These are phyloP conservation scores for Galagoides demidoff DNA, from an alignment of 2,797 vertebrate genomes.

Conservation along the genomic window DNA sequence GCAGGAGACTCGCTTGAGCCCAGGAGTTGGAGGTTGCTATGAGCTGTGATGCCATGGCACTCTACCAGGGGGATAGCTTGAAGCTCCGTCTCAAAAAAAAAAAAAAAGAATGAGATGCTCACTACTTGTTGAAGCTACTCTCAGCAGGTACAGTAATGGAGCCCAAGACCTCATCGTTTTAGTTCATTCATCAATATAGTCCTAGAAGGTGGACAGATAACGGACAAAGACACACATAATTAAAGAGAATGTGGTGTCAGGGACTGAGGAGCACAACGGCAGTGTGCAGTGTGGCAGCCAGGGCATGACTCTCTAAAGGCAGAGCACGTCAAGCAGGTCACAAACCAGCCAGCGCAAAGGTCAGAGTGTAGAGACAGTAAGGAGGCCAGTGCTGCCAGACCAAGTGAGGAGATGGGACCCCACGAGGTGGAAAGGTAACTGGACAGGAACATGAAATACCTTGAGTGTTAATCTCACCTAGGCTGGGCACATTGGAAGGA, in stretches of 20 bases:
- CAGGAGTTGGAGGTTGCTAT: no score
- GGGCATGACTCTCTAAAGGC: background rate
- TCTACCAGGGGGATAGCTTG: no score
- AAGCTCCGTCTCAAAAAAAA: no score
- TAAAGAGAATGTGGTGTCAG: background rate
- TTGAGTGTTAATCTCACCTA: rapidly evolving
- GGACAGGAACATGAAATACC: background rate
- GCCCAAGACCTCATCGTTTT: background rate
- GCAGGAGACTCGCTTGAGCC: no score
- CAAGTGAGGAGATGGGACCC: background rate
- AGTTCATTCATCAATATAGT: background rate
- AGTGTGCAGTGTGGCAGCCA: no score
- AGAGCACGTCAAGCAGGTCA: background rate
- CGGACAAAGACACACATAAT: background rate
- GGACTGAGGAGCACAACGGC: no score
- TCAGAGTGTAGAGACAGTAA: background rate
- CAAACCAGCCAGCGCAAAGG: background rate
- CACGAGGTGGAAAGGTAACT: rapidly evolving
- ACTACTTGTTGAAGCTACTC: background rate
- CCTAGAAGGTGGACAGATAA: no score
- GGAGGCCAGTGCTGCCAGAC: background rate
- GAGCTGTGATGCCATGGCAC: no score
- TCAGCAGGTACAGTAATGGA: background rate
- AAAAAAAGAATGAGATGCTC: background rate
- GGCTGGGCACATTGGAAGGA: background rate